Conservation (phyloP, 2,797 vertebrate genomes). For the Anguilla marmorata region DNA sequence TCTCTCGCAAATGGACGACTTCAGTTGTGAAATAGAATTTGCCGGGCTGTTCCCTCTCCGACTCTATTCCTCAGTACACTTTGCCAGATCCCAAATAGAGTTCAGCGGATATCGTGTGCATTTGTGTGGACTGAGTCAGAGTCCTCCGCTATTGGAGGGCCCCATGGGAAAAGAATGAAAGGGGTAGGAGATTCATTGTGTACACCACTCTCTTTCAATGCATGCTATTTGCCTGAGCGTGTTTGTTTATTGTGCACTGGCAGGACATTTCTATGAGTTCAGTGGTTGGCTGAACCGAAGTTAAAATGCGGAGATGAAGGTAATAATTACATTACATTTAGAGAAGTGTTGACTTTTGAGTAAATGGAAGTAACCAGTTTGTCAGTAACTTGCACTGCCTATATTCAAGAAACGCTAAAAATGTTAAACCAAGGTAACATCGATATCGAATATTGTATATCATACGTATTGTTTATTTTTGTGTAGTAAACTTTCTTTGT, state of each 20-base stretch:
- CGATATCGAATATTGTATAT: constrained; percentile 2
- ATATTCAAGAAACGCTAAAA: neutral
- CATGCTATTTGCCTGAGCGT: constrained; percentile 83
- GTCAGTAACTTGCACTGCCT: neutral
- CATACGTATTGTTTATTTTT: neutral
- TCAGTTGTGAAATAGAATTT: constrained; percentile 99
- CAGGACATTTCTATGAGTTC: constrained; percentile 79
- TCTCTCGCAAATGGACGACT: constrained; percentile 95
- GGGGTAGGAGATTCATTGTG: constrained; percentile 82
- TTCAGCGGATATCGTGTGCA: constrained; percentile 92
- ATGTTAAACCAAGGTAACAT: neutral
- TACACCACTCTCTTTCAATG: constrained; percentile 84
- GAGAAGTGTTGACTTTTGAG: constrained; percentile 14
- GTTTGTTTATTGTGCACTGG: constrained; percentile 83
- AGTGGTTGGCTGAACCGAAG: constrained; percentile 69
- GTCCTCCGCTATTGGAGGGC: constrained; percentile 77
- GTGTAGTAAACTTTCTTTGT: too few relatives aligned
- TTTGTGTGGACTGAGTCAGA: constrained; percentile 85
- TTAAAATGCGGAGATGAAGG: constrained; percentile 20
- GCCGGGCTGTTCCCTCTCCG: constrained; percentile 83
- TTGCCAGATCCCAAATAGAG: constrained; percentile 95
- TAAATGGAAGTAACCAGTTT: neutral
- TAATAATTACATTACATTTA: constrained; percentile 22
- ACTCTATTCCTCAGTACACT: constrained; percentile 88
- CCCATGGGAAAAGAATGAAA: constrained; percentile 86